phyloP scores from a whole-genome alignment of 1,140 invertebrate genomes.

The Procambarus clarkii region DNA sequence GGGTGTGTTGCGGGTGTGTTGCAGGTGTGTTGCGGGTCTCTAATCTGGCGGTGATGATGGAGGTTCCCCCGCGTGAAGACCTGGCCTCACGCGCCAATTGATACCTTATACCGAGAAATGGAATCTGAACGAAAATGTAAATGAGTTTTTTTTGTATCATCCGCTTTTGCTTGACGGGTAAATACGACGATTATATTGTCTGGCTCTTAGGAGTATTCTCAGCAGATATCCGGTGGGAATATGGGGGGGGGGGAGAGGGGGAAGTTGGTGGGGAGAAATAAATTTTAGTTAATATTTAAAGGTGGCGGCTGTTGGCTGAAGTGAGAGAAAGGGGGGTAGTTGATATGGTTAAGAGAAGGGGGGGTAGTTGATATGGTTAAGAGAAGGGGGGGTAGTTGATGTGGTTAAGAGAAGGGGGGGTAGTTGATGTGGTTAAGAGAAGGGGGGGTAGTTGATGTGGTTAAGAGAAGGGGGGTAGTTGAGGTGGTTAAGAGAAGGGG shows the following conservation, averaged over 20 bases:
- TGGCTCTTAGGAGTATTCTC: neutral
- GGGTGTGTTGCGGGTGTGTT: too few relatives aligned
- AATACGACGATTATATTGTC: constrained; percentile 16
- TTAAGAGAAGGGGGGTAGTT: too few relatives aligned
- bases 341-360: too few relatives aligned
- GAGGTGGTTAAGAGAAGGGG: too few relatives aligned
- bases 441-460: too few relatives aligned
- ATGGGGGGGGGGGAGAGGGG: neutral
- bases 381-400: too few relatives aligned
- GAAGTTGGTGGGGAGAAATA: too few relatives aligned
- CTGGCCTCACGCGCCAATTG: neutral
- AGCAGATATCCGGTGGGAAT: neutral
- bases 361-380: too few relatives aligned
- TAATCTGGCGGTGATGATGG: constrained; percentile 37
- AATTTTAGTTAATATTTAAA: too few relatives aligned
- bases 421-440: constrained; percentile 22
- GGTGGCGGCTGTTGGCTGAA: too few relatives aligned
- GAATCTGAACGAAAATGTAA: constrained; percentile 31
- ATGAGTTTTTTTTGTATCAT: constrained; percentile 21
- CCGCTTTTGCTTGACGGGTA: neutral
- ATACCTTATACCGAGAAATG: constrained; percentile 55
- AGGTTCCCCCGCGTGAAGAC: neutral
- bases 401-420: too few relatives aligned
- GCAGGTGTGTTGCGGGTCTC: neutral
- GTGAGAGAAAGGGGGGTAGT: too few relatives aligned